A percentile compares a stretch with the other conserved stretches of the same genome.
Conservation (phyloP, 2,888 invertebrate genomes). For the Drosophila longiperda region DNA sequence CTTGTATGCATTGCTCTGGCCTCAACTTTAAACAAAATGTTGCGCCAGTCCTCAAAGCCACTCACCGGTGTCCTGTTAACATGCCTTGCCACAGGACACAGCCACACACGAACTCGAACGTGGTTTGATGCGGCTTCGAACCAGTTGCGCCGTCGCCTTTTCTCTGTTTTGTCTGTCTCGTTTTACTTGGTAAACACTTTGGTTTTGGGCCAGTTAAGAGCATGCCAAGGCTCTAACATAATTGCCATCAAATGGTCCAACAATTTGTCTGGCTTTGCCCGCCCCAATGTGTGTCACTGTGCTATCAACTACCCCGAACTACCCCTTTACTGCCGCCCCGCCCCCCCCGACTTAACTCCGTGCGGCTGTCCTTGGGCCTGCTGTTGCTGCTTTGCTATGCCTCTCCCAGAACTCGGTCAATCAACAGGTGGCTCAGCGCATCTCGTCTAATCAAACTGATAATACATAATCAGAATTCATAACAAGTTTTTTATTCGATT, state of each 20-base stretch:
- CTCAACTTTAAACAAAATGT: constrained; percentile 42
- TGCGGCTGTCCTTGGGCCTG: constrained; percentile 1
- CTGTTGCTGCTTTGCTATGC: constrained; percentile 17
- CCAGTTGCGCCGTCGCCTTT: constrained; percentile 11
- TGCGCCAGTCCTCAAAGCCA: constrained; percentile 1
- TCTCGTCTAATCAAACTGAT: constrained; percentile 1
- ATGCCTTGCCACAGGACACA: constrained; percentile 18
- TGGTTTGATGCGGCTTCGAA: constrained; percentile 49
- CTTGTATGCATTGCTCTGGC: constrained; percentile 29
- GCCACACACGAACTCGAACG: constrained; percentile 38
- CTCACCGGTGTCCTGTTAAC: constrained; percentile 18
- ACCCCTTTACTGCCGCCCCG: background rate
- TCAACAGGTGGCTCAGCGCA: constrained; percentile 43
- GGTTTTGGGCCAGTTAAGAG: constrained; percentile 42
- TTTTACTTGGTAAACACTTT: constrained; percentile 23
- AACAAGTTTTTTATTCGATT: background rate
- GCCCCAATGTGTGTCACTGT: constrained; percentile 49
- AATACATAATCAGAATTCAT: background rate
- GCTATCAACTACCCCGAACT: constrained; percentile 16
- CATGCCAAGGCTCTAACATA: constrained; percentile 48
- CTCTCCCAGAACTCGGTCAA: constrained; percentile 7
- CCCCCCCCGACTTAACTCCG: background rate
- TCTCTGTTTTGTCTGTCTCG: background rate
- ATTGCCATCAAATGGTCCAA: constrained; percentile 58
- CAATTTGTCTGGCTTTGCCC: constrained; percentile 57